phyloP scores from a whole-genome alignment of 1,140 invertebrate species.

The Neocloeon triangulifer region DNA sequence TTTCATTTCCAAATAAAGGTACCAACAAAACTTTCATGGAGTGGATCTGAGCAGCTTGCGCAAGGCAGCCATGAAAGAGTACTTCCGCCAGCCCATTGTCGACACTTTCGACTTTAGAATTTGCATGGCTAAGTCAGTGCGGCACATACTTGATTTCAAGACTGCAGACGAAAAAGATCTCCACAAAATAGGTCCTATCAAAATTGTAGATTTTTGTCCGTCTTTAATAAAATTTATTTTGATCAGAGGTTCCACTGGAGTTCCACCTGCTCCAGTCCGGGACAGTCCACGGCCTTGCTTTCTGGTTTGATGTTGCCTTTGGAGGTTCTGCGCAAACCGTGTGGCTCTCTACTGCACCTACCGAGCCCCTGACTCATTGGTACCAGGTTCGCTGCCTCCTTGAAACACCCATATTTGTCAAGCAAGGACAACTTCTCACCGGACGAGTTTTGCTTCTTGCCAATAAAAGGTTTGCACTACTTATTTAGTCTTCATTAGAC shows the following conservation, averaged over 20 bases:
- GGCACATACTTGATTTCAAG: conserved; percentile 90
- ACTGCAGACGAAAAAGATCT: conserved; percentile 83
- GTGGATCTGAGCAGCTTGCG: conserved; percentile 82
- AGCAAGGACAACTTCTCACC: conserved; percentile 76
- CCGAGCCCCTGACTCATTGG: conserved; percentile 98
- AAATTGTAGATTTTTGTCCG: no score
- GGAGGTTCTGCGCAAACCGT: conserved; percentile 72
- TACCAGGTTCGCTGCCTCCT: conserved; percentile 96
- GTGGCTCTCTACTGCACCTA: conserved; percentile 96
- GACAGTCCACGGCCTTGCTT: conserved; percentile 90
- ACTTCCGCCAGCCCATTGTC: conserved; percentile 95
- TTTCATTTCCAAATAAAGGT: conserved; percentile 22
- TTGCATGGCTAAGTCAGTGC: conserved; percentile 83
- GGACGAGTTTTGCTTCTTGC: conserved; percentile 74
- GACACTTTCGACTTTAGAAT: conserved; percentile 98
- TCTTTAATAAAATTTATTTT: conserved; percentile 43
- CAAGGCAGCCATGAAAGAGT: conserved; percentile 86
- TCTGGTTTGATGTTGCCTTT: conserved; percentile 99
- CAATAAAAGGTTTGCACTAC: conserved; percentile 53
- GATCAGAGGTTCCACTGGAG: conserved; percentile 71
- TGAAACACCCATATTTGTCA: conserved; percentile 81
- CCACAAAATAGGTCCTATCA: conserved; percentile 81
- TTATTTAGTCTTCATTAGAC: conserved; percentile 4
- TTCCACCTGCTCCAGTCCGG: conserved; percentile 84
- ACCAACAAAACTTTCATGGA: conserved; percentile 94